Percentiles rank a stretch among this genome's conserved stretches.
Conservation (phyloP, 2,888 invertebrate species). For the Apotomis betuletana region DNA sequence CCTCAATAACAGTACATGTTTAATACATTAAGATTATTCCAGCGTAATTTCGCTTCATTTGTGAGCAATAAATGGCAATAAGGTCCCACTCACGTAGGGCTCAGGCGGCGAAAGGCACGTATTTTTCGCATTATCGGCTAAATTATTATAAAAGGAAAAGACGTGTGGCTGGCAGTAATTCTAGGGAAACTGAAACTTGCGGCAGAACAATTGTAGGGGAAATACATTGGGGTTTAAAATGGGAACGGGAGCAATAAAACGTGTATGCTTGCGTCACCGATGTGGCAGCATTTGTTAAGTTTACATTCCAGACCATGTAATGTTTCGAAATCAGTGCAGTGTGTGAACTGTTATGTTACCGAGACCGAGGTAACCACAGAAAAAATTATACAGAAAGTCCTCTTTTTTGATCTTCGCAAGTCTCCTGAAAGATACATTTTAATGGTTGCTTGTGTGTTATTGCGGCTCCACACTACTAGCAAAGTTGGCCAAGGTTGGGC, state of each 20-base stretch:
- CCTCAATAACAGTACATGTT: slow-evolving; percentile 55
- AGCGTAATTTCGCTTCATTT: slow-evolving; percentile 69
- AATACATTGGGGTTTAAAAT: slow-evolving; percentile 59
- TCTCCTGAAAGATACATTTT: too few relatives aligned
- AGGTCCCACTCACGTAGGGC: slow-evolving; percentile 72
- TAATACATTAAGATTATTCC: slow-evolving; percentile 62
- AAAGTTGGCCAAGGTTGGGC: too few relatives aligned
- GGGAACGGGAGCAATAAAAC: slow-evolving; percentile 40
- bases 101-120: slow-evolving; percentile 73
- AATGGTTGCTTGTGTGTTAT: too few relatives aligned
- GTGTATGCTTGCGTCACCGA: background rate
- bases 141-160: slow-evolving; percentile 80
- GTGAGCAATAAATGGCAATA: slow-evolving; percentile 73
- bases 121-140: slow-evolving; percentile 81
- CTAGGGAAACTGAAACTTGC: slow-evolving; percentile 56
- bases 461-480: too few relatives aligned
- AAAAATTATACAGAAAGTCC: too few relatives aligned
- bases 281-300: too few relatives aligned
- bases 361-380: too few relatives aligned
- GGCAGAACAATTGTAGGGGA: slow-evolving; percentile 59
- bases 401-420: too few relatives aligned
- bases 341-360: too few relatives aligned
- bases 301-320: too few relatives aligned
- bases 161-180: slow-evolving; percentile 71
- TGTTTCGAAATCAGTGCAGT: too few relatives aligned